Evolutionary conservation across 1,140 invertebrate genomes (phyloP).

Genomic region (Contarinia nasturtii): DNA sequence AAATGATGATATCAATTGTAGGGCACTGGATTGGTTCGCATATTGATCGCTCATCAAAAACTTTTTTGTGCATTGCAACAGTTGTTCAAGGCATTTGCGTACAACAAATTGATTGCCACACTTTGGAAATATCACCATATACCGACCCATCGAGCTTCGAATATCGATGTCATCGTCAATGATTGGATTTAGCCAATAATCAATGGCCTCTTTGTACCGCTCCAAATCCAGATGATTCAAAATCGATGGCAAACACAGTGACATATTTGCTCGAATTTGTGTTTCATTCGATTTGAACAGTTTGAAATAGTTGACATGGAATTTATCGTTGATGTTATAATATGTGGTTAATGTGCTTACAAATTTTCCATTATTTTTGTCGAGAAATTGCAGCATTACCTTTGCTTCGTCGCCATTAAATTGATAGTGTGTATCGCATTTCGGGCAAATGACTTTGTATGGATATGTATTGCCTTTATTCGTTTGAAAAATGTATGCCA

Average conservation of each 20-base stretch:
- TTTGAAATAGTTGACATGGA: neutral
- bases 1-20: constrained; percentile 24
- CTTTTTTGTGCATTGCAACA: neutral
- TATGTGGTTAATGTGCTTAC: too few relatives aligned
- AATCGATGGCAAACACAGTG: neutral
- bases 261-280: neutral
- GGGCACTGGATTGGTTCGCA: neutral
- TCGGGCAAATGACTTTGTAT: neutral
- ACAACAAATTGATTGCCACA: too few relatives aligned
- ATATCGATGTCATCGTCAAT: too few relatives aligned
- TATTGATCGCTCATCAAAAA: neutral
- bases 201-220: too few relatives aligned
- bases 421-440: neutral
- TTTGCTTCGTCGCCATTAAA: neutral
- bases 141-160: too few relatives aligned
- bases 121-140: too few relatives aligned
- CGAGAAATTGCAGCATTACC: neutral
- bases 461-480: neutral
- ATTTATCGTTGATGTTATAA: too few relatives aligned
- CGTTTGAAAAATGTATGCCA: neutral
- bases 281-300: neutral
- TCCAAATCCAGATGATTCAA: neutral
- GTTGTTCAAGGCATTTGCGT: neutral
- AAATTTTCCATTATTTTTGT: neutral
- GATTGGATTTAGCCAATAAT: too few relatives aligned